Percentiles rank a stretch among this genome's conserved stretches.
These are phyloP conservation scores for Cephus pygmeus DNA, from an alignment of 2,888 invertebrate species.

Conservation along the genomic window DNA sequence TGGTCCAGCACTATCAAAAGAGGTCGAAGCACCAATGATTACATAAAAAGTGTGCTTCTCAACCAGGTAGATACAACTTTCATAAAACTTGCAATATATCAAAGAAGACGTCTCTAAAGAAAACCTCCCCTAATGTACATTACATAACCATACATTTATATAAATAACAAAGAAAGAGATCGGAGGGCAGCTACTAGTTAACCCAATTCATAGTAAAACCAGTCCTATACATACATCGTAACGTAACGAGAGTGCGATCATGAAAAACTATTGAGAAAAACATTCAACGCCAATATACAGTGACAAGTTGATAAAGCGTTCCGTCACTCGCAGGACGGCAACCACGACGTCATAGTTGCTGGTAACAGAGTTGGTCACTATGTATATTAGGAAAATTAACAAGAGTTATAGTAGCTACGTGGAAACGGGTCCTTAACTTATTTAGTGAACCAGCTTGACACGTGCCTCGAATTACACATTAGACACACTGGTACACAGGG, in stretches of 20 bases:
- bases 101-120: neutral
- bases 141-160: too few species aligned
- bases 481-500: neutral
- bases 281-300: neutral
- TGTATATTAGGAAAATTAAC: neutral
- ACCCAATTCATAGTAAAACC: neutral
- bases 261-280: neutral
- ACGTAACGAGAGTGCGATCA: neutral
- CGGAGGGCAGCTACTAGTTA: neutral
- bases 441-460: neutral
- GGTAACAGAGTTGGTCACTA: neutral
- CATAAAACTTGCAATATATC: neutral
- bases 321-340: neutral
- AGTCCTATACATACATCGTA: neutral
- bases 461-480: neutral
- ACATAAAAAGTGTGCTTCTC: neutral
- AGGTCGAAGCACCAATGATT: neutral
- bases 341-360: neutral
- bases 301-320: neutral
- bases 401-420: neutral
- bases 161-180: neutral
- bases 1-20: neutral
- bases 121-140: neutral
- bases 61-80: neutral
- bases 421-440: neutral